Evolutionary conservation across 2,113 vertebrate genomes (phyloP), one percentile per base, ranked within the genome.

Genomic region (pig (Sus scrofa)): DNA sequence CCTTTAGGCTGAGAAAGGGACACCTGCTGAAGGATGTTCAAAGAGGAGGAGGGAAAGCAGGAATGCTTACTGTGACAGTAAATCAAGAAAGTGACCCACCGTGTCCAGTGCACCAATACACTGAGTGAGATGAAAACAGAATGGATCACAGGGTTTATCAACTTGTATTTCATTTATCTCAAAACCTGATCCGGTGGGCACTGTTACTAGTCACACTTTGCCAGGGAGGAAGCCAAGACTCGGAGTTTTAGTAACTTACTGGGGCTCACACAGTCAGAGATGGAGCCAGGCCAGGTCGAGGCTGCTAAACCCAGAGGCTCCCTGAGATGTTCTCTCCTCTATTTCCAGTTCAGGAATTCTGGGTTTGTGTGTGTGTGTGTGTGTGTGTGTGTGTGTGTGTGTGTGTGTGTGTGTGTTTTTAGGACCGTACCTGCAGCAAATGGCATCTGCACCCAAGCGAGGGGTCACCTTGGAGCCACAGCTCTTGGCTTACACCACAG

Each of bases 91-190:
- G 4, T 50, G 37, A 18, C 39, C 86, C 63, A 15, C 12, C 4
- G 5, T 19, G 30, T 44, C 56, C 37, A 60, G 4, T 3, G 50
- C 7, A 13, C 1, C 1, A 30, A 11, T 2, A 34, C 24, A 10
- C 13, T 39, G 81, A 54, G 56, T 24, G 30, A 37, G 44, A 24
- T 1, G 14, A 71, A 71, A 75, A 86, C 20, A 65, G 67, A 73
- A 30, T 1, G 62, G 85, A 60, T 52, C 68, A 12, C 37, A 34
- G 15, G 60, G 50, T 34, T 70, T n/a, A n/a, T 32, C 16, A 19
- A 34, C 15, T 14, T 50, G 8, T 24, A 34, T 24, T 73, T 88
- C 22, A 26, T 78, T 88, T 4, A 15, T 50, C 70, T 79, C 52
- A 68, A 83, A 89, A 78, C 26, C 11, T 50, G 26, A n/a, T 1